Conservation (phyloP, 2,888 invertebrate species). For the Sesia apiformis region DNA sequence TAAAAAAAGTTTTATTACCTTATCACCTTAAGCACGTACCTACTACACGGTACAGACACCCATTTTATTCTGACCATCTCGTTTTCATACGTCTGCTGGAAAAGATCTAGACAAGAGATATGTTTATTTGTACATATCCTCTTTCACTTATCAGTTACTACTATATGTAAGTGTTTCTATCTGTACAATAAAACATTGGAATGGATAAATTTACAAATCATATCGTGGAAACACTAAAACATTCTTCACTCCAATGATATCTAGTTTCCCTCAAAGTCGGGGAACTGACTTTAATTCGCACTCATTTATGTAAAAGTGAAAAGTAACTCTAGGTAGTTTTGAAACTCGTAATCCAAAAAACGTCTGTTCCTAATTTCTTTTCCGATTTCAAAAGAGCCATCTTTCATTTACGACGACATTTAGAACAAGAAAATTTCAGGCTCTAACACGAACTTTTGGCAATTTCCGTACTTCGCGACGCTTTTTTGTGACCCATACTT, state of each 20-base stretch:
- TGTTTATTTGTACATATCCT: no score
- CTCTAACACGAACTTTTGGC: conserved; percentile 70
- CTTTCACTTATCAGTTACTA: no score
- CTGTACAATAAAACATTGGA: no score
- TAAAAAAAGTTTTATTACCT: no score
- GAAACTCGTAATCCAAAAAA: conserved; percentile 67
- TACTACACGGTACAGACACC: no score
- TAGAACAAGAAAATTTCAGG: conserved; percentile 69
- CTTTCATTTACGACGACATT: conserved; percentile 72
- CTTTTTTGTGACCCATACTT: conserved; percentile 68
- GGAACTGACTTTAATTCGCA: conserved; percentile 2
- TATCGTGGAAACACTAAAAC: not conserved
- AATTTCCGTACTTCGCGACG: conserved; percentile 65
- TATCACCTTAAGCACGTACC: no score
- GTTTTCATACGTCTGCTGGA: no score
- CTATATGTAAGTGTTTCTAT: no score
- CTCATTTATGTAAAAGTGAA: conserved; percentile 25
- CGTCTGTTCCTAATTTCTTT: conserved; percentile 72
- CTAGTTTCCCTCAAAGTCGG: not conserved
- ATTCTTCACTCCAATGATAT: not conserved
- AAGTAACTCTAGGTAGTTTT: conserved; percentile 45
- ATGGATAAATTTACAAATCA: no score
- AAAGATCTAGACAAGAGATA: no score
- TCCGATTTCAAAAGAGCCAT: conserved; percentile 70
- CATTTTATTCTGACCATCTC: no score